Conservation (phyloP, 2,797 vertebrate genomes). For the Sebastes kiyomatsui region DNA sequence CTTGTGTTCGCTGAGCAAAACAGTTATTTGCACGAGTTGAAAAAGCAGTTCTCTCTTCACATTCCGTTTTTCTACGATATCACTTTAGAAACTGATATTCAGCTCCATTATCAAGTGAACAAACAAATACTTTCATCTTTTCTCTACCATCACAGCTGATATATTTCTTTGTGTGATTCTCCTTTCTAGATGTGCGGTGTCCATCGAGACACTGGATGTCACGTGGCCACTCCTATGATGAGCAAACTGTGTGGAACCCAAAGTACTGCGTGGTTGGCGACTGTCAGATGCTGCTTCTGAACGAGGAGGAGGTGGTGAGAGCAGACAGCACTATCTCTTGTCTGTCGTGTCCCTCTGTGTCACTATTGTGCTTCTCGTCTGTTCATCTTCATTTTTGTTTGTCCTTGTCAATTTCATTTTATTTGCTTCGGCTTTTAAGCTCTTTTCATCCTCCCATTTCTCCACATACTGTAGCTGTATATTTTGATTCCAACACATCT, state of each 20-base stretch:
- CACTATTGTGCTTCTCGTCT: constrained; percentile 22
- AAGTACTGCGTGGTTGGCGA: constrained; percentile 79
- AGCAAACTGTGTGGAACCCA: constrained; percentile 78
- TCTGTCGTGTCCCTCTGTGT: constrained; percentile 54
- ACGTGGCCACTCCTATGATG: constrained; percentile 76
- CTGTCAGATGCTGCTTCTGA: constrained; percentile 81
- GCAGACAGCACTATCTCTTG: constrained; percentile 24
- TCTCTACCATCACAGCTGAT: neutral
- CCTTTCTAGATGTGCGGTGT: constrained; percentile 68
- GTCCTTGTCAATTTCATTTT: neutral
- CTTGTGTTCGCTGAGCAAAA: constrained; percentile 9
- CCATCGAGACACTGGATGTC: constrained; percentile 72
- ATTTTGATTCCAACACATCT: neutral
- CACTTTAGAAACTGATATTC: neutral
- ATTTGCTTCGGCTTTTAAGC: neutral
- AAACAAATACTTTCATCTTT: neutral
- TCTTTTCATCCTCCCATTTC: neutral
- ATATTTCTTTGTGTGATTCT: neutral
- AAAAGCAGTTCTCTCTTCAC: constrained; percentile 12
- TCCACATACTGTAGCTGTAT: neutral
- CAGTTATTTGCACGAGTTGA: neutral
- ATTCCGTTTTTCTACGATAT: neutral
- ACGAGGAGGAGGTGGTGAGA: constrained; percentile 81
- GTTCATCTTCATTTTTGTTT: neutral
- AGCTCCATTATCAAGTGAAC: neutral